Base-by-base conservation (phyloP, 2,797 vertebrate genomes). In the Xiphorhynchus erythropygius region DNA sequence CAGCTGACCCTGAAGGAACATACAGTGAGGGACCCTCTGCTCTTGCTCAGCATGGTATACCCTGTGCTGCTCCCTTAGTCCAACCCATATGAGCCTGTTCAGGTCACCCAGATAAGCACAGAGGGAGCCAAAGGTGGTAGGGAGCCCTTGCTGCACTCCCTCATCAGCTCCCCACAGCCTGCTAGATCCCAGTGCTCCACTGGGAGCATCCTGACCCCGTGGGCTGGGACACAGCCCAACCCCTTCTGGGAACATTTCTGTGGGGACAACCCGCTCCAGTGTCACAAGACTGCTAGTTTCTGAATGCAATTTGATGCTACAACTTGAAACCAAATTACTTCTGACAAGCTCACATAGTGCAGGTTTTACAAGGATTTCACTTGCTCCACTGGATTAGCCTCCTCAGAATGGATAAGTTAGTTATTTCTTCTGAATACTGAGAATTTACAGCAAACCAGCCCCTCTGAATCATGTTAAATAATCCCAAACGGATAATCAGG, bases 1-100 rank as follows among this genome's bases (percentile, higher is more conserved):
- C 46, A 73, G 60, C 55, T 73, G 87, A 39, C 11, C 30, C 69
- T 33, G 39, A 27, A 19, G 69, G 49, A 44, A 68, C 13, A 11
- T 4, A 21, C 14, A 44, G 13, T 1, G 3, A 11, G 6, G 37
- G 16, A 77, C 12, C 13, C 37, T 52, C 59, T 0, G 0, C n/a
- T 49, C 50, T 13, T 44, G 19, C 56, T 35, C 60, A 73, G 77
- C 25, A 13, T 3, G 39, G 3, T 7, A 5, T 30, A 13, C 3
- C 14, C 23, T 2, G 17, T n/a, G 74, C 35, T 49, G 4, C 50
- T 16, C 68, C n/a, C 35, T 60, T 12, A 24, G 30, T 16, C 42
- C 30, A 55, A 60, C n/a, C 25, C 9, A 4, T 6, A 0, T 3
- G 3, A 75, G n/a, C 5, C 35, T 8, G 23, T 28, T 57, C 4